Evolutionary conservation across 1,140 invertebrate genomes (phyloP).

Genomic region (Drosophila nikananu): DNA sequence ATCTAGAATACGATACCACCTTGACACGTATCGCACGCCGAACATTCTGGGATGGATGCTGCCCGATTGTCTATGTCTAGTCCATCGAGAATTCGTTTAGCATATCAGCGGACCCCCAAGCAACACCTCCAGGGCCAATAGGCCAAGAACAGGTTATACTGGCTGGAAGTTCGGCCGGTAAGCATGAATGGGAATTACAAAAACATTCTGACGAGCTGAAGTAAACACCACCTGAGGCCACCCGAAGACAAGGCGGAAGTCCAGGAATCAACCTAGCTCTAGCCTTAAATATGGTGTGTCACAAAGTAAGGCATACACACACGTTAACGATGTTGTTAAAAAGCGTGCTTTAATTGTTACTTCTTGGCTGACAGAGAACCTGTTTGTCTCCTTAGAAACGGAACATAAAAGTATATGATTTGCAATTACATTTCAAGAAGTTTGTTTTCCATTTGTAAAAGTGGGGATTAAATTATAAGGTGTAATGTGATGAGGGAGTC

Average conservation of each 20-base stretch:
- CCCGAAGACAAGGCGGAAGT: slow-evolving; percentile 39
- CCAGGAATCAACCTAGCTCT: slow-evolving; percentile 39
- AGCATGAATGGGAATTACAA: slow-evolving; percentile 49
- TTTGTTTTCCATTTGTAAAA: slow-evolving; percentile 1
- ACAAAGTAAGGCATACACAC: slow-evolving; percentile 25
- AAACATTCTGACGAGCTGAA: slow-evolving; percentile 6
- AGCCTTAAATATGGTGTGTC: slow-evolving; percentile 5
- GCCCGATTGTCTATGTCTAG: neutral
- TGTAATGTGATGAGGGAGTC: slow-evolving; percentile 7
- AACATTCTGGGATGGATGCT: slow-evolving; percentile 7
- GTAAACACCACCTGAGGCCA: slow-evolving; percentile 27
- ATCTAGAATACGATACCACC: neutral
- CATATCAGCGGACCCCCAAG: slow-evolving; percentile 26
- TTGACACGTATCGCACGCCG: slow-evolving; percentile 21
- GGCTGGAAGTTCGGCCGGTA: slow-evolving; percentile 23
- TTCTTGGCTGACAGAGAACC: slow-evolving; percentile 3
- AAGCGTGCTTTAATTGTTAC: slow-evolving; percentile 33
- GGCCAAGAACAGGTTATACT: slow-evolving; percentile 36
- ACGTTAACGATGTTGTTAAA: slow-evolving; percentile 37
- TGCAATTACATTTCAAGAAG: slow-evolving; percentile 11
- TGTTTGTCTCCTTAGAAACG: slow-evolving; percentile 30
- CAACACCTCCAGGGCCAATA: slow-evolving; percentile 37
- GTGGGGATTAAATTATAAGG: neutral
- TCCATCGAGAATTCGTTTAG: slow-evolving; percentile 30
- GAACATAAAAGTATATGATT: slow-evolving; percentile 13